A percentile compares a stretch with the other conserved stretches of the same genome.
phyloP scores from a whole-genome alignment of 2,888 invertebrate genomes.

The Hypercompe scribonia region DNA sequence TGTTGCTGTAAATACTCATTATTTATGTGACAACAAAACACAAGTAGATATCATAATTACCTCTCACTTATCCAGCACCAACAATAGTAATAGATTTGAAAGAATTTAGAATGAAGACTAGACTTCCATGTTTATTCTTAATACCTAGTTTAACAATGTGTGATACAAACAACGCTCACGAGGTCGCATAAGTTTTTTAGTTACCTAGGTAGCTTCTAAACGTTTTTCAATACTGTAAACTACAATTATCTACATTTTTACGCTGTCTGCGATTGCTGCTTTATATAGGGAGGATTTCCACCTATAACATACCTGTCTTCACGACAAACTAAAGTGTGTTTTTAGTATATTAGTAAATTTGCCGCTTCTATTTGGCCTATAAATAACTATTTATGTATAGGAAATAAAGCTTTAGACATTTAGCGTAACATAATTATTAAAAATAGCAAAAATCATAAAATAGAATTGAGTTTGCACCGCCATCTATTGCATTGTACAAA shows the following conservation, averaged over 20 bases:
- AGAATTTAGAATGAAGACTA: constrained; percentile 4
- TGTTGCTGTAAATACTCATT: constrained; percentile 33
- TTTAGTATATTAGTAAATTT: background rate
- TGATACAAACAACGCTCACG: background rate
- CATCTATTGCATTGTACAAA: background rate
- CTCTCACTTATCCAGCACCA: constrained; percentile 19
- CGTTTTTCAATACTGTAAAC: background rate
- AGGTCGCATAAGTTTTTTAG: background rate
- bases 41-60: constrained; percentile 22
- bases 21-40: constrained; percentile 36
- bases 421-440: background rate
- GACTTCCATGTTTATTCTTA: background rate
- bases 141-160: background rate
- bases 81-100: constrained; percentile 17
- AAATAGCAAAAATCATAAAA: background rate
- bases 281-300: background rate
- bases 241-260: background rate
- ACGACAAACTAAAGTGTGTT: too few relatives aligned
- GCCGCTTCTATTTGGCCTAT: background rate
- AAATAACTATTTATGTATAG: background rate
- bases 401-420: background rate
- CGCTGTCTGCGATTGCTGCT: background rate
- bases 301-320: background rate
- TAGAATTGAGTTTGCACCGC: background rate
- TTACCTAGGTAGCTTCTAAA: background rate